A percentile compares a stretch with the other conserved stretches of the same genome.
These are phyloP conservation scores for Drosophila kohkoa DNA, from an alignment of 1,140 invertebrate species.

Conservation along the genomic window DNA sequence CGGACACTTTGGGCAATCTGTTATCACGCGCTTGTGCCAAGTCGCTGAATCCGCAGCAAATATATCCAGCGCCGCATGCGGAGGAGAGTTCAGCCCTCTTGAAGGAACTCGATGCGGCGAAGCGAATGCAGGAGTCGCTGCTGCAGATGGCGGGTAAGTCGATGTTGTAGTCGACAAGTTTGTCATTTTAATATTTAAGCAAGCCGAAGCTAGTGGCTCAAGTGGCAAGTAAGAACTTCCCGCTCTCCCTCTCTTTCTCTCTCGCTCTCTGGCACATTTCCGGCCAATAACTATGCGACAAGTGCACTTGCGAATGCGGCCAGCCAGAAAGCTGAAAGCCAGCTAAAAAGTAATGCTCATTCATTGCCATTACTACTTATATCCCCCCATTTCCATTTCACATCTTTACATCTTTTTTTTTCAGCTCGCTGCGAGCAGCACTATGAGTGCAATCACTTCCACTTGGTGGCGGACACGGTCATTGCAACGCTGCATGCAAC, in stretches of 20 bases:
- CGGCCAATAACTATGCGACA: constrained; percentile 58
- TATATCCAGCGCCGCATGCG: constrained; percentile 88
- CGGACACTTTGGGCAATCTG: constrained; percentile 97
- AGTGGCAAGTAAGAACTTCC: constrained; percentile 14
- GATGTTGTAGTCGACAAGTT: constrained; percentile 11
- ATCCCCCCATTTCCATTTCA: constrained; percentile 5
- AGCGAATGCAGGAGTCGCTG: constrained; percentile 86
- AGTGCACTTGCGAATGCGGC: constrained; percentile 68
- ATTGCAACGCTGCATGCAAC: constrained; percentile 90
- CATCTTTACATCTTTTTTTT: constrained; percentile 45
- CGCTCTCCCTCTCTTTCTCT: background rate
- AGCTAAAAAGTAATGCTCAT: constrained; percentile 49
- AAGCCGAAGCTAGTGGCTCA: constrained; percentile 49
- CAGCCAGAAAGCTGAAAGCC: constrained; percentile 42
- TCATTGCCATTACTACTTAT: constrained; percentile 12
- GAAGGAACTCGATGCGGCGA: constrained; percentile 85
- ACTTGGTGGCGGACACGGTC: constrained; percentile 92
- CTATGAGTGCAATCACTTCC: constrained; percentile 93
- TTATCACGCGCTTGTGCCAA: constrained; percentile 91
- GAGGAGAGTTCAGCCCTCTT: constrained; percentile 85
- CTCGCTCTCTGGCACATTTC: constrained; percentile 44
- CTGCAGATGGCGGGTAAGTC: constrained; percentile 87
- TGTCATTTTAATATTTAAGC: constrained; percentile 79
- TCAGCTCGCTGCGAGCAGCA: constrained; percentile 87
- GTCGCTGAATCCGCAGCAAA: constrained; percentile 91